These are phyloP conservation scores for Meloidogyne hapla DNA, from an alignment of 1,140 invertebrate genomes.

Conservation along the genomic window DNA sequence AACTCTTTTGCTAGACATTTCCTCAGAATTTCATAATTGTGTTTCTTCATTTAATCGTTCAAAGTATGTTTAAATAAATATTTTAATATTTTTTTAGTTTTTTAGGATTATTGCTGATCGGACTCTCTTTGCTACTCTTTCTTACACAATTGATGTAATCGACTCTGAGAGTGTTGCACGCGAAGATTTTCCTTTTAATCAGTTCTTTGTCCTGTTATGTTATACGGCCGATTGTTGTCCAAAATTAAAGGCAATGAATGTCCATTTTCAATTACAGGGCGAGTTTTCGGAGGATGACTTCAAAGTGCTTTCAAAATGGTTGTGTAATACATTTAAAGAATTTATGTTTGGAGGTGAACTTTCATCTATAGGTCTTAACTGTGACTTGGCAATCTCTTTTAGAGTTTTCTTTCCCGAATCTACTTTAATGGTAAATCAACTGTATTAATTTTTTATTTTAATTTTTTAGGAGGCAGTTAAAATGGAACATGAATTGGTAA, in stretches of 20 bases:
- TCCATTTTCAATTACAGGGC: conserved; percentile 13
- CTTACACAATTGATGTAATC: conserved; percentile 12
- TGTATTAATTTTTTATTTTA: conserved; percentile 1
- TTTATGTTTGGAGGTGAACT: not conserved
- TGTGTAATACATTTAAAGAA: conserved; percentile 5
- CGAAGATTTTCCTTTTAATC: not conserved
- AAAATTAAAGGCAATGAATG: conserved; percentile 10
- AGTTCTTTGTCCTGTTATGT: not conserved
- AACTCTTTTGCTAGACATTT: conserved; percentile 3
- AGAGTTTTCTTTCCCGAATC: conserved; percentile 16
- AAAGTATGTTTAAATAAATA: not conserved
- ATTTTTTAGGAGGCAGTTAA: conserved; percentile 10
- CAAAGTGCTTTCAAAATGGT: conserved; percentile 14
- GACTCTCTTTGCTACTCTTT: not conserved
- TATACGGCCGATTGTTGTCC: conserved; percentile 12
- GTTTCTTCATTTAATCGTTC: conserved; percentile 5
- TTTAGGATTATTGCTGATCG: conserved; percentile 5
- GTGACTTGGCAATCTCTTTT: conserved; percentile 10
- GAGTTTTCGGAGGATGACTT: conserved; percentile 26
- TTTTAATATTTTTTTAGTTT: not conserved
- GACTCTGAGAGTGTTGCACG: conserved; percentile 7
- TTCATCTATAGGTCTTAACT: conserved; percentile 7
- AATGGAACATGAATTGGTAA: conserved; percentile 20
- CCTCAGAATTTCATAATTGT: conserved; percentile 1
- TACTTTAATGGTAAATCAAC: conserved; percentile 13